Evolutionary conservation across 2,113 vertebrate genomes (phyloP), one percentile per base, ranked within the genome.

Genomic region (Pipa parva): DNA sequence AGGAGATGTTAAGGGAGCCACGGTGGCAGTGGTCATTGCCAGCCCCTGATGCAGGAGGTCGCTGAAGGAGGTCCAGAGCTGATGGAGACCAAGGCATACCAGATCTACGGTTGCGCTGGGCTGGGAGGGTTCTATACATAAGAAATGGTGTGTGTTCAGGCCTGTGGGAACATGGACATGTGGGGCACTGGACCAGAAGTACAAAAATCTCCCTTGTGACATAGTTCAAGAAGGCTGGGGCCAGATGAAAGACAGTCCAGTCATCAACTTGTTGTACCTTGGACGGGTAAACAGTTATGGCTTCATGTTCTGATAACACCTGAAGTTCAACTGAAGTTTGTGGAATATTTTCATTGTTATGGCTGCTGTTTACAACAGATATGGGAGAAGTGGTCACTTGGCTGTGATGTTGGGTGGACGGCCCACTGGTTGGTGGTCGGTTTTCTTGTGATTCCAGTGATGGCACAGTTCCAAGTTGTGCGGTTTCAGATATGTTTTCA

Each of bases 81-180:
- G 83, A 79, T 0, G 87, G 91, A 4, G 92, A 94, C 95, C 94
- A 95, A 28, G 90, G 91, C 15, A 90, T 8, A 0, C 82, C 4
- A 0, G 90, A 81, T 1, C 91, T 85, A 0, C 83, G 78, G 2
- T 80, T 64, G 8, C 91, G 84, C 12, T 83, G 82, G 0, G 73
- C 76, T 15, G 81, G 72, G 7, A 2, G 71, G 0, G 87, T 81
- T 17, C 73, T 78, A 24, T 89, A 80, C 66, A 93, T 85, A 18
- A 98, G 77, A 71, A 98, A 98, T 6, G 96, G 92, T 2, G 76
- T 88, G 73, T 92, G 86, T 68, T 92, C 92, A 0, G 79, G 73
- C 3, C 83, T 72, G 0, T 63, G 12, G 0, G 83, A 76, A 71
- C 91, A 93, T 29, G 78, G 77, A 56, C 92, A 95, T 42, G 74